phyloP scores from a whole-genome alignment of 1,140 invertebrate species.

The Zaprionus davidi region DNA sequence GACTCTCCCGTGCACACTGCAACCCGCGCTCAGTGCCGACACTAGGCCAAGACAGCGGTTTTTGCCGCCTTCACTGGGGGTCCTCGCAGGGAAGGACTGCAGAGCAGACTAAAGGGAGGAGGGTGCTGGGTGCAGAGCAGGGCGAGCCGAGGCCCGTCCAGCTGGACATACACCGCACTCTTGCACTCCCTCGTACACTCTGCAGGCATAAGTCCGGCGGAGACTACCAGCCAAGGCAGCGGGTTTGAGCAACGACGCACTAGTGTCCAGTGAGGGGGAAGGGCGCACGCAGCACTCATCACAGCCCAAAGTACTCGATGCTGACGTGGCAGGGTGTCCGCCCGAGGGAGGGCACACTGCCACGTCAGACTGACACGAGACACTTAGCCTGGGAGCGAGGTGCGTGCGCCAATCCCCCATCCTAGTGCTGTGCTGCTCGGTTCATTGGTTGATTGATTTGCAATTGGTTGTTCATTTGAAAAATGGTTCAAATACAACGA shows the following conservation, averaged over 20 bases:
- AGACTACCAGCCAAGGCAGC: conserved; percentile 48
- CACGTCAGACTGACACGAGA: not conserved
- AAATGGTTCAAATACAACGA: conserved; percentile 2
- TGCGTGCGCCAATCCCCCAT: conserved; percentile 28
- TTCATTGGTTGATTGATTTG: not conserved
- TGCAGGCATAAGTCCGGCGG: conserved; percentile 21
- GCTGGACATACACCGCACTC: not conserved
- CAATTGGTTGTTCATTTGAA: conserved; percentile 11
- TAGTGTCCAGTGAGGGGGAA: conserved; percentile 1
- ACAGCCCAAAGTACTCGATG: conserved; percentile 5
- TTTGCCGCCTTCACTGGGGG: conserved; percentile 67
- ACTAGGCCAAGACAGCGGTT: conserved; percentile 49
- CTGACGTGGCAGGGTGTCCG: not conserved
- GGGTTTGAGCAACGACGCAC: conserved; percentile 33
- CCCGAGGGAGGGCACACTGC: not conserved
- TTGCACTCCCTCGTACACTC: conserved; percentile 12
- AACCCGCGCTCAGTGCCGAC: conserved; percentile 29
- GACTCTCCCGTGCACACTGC: conserved; percentile 8
- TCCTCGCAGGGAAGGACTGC: conserved; percentile 18
- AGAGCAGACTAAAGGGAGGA: conserved; percentile 20
- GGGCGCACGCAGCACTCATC: conserved; percentile 44
- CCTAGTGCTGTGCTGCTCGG: not conserved
- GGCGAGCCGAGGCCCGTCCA: conserved; percentile 5
- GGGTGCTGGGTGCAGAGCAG: not conserved
- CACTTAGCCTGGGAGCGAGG: conserved; percentile 47